A percentile compares a stretch with the other conserved stretches of the same genome.
Conservation (phyloP, 1,140 invertebrate species). For the Dryas iulia region DNA sequence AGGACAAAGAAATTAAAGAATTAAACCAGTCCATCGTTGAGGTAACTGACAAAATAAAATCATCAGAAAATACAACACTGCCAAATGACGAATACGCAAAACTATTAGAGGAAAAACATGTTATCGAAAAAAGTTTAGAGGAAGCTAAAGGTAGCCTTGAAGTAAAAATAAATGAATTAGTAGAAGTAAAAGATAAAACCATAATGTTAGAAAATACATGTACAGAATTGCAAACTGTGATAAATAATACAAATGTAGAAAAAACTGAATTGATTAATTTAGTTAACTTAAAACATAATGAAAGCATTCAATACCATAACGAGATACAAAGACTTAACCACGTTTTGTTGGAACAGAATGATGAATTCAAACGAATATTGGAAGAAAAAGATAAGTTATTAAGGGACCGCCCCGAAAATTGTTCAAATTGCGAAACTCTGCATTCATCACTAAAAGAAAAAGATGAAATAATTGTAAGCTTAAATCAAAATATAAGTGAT, state of each 20-base stretch:
- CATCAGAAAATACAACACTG: conserved; percentile 43
- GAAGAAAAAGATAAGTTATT: conserved; percentile 75
- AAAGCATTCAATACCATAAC: conserved; percentile 89
- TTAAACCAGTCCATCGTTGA: conserved; percentile 62
- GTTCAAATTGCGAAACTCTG: conserved; percentile 57
- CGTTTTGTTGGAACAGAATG: conserved; percentile 73
- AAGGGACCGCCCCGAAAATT: conserved; percentile 57
- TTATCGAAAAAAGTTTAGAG: conserved; percentile 34
- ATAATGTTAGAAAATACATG: conserved; percentile 51
- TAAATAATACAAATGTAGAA: conserved; percentile 80
- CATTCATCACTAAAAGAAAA: conserved; percentile 59
- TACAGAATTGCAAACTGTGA: conserved; percentile 56
- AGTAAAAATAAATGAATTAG: conserved; percentile 43
- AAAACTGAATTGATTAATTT: conserved; percentile 88
- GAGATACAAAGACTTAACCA: conserved; percentile 90
- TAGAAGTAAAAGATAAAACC: conserved; percentile 47
- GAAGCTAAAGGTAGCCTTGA: conserved; percentile 40
- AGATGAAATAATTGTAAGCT: conserved; percentile 59
- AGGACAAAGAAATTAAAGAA: conserved; percentile 64
- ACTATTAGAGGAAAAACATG: conserved; percentile 54
- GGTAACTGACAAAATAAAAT: conserved; percentile 54
- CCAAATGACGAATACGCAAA: conserved; percentile 50
- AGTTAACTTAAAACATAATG: conserved; percentile 90
- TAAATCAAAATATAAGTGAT: conserved; percentile 52
- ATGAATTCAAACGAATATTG: conserved; percentile 76